A percentile compares a stretch with the other conserved stretches of the same genome.
phyloP scores from a whole-genome alignment of 2,113 vertebrate genomes.

The Alectura lathami region DNA sequence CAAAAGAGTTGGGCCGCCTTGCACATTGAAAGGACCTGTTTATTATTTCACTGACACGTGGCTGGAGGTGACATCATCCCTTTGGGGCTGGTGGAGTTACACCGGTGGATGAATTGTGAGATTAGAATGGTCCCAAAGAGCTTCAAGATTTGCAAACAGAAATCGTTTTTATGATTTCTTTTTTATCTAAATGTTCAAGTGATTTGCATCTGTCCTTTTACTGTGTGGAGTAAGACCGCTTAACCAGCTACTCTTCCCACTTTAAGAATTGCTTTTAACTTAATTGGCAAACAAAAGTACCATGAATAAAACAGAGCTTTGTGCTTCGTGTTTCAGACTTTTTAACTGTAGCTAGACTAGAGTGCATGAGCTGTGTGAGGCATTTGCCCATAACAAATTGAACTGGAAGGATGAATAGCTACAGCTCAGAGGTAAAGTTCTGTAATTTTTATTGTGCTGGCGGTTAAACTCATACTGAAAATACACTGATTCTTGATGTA shows the following conservation, averaged over 20 bases:
- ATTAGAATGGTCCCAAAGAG: background rate
- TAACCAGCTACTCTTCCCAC: background rate
- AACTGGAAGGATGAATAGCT: slow-evolving; percentile 20
- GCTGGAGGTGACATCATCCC: slow-evolving; percentile 1
- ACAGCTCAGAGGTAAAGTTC: background rate
- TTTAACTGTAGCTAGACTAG: background rate
- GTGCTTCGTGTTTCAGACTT: slow-evolving; percentile 13
- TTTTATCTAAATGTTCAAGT: background rate
- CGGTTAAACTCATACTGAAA: background rate
- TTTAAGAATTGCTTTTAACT: slow-evolving; percentile 1
- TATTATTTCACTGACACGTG: slow-evolving; percentile 15
- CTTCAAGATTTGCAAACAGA: background rate
- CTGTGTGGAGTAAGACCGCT: background rate
- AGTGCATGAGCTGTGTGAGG: background rate
- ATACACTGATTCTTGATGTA: background rate
- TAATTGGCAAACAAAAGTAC: background rate
- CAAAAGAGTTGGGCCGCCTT: background rate
- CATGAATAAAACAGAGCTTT: slow-evolving; percentile 53
- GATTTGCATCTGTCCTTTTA: background rate
- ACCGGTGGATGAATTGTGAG: background rate
- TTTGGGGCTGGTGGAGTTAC: background rate
- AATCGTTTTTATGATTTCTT: background rate
- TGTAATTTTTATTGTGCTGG: background rate
- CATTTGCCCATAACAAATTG: background rate
- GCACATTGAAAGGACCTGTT: background rate